Conservation (phyloP, 2,888 invertebrate genomes). For the Ennomos quercinarius region DNA sequence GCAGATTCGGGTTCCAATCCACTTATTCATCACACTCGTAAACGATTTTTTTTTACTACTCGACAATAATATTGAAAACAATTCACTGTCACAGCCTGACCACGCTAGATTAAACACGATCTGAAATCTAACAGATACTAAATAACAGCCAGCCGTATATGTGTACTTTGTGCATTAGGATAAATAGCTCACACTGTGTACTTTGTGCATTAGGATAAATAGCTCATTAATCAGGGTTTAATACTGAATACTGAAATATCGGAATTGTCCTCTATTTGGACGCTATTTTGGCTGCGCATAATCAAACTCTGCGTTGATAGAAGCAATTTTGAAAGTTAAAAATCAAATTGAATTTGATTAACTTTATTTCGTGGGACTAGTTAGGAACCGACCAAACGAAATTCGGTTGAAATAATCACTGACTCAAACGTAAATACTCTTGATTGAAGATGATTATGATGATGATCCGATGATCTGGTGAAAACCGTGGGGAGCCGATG, state of each 20-base stretch:
- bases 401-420: no score
- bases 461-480: no score
- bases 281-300: neutral
- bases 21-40: neutral
- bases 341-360: no score
- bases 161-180: conserved; percentile 4
- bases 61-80: neutral
- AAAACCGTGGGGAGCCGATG: no score
- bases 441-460: no score
- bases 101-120: neutral
- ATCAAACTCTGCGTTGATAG: no score
- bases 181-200: conserved; percentile 11
- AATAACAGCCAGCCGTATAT: conserved; percentile 3
- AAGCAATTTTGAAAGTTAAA: no score
- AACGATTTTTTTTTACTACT: neutral
- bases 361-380: no score
- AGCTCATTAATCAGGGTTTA: conserved; percentile 17
- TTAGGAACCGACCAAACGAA: no score
- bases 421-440: no score
- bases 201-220: conserved; percentile 15
- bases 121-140: neutral
- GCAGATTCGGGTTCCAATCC: neutral
- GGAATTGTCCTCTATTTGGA: conserved; percentile 1
- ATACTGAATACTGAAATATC: conserved; percentile 9
- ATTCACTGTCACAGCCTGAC: neutral